Evolutionary conservation across 1,140 invertebrate genomes (phyloP), one percentile per base, ranked within the genome.

Genomic region (Cotesia typhae): DNA sequence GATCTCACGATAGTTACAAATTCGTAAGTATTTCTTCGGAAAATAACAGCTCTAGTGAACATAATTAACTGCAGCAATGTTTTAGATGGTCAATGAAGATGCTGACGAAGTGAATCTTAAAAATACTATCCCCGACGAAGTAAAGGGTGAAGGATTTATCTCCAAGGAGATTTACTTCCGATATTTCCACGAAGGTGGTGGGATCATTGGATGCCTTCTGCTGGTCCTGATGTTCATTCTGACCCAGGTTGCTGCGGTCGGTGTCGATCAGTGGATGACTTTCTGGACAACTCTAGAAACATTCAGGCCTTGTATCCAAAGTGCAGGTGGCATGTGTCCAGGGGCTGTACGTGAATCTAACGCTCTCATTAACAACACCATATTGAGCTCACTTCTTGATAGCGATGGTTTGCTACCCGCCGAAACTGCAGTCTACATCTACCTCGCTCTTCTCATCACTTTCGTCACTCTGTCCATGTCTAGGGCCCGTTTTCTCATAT

Each of bases 241-340:
- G 0, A 90, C 93, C 0, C 94, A 95, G 86, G 82, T 89, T 0
- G 82, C 89, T 0, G 93, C 91, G 47, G 93, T 92, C 71, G 89
- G 90, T 1, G 89, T 90, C 4, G 94, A 97, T 80, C 96, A 91
- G 79, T 96, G 94, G 90, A 85, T 95, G 0, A 92, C 92, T 73
- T 92, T 90, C 70, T 96, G 94, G 95, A 89, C 88, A 0, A 88
- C 88, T 47, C 70, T 87, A 41, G 89, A 89, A 73, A 74, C 81
- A 4, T 83, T 85, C 4, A 73, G 88, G 57, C 72, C 70, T 0
- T 75, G 77, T 35, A 78, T 79, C 6, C 3, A 63, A 3, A 35
- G 72, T 55, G 38, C 59, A 3, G 12, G 14, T 0, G 38, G 3
- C 0, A 20, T 59, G 1, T 70, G 74, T 9, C 73, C 47, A 64